Evolutionary conservation across 2,113 vertebrate genomes (phyloP).

Genomic region (Suncus etruscus): DNA sequence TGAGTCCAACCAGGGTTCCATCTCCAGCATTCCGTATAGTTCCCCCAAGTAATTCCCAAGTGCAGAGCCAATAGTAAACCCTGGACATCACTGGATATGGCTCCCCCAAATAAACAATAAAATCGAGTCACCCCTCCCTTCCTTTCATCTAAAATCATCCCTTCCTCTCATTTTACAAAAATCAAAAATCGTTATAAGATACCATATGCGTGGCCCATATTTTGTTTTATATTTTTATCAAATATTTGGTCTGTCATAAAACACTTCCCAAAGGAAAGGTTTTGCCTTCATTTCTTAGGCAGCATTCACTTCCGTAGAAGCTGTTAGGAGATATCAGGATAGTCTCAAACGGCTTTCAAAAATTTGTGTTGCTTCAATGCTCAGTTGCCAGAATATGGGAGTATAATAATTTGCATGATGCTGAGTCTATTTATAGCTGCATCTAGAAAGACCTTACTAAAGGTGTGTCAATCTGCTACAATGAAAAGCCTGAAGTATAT

Average conservation of each 20-base stretch:
- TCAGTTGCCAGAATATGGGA: slow-evolving; percentile 23
- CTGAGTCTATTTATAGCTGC: slow-evolving; percentile 23
- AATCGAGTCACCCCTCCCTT: too few species aligned
- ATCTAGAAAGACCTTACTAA: slow-evolving; percentile 36
- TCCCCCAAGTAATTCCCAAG: too few species aligned
- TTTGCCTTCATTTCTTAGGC: slow-evolving; percentile 27
- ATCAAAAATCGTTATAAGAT: slow-evolving; percentile 43
- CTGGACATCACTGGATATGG: too few species aligned
- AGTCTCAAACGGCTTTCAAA: neutral
- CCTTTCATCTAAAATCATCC: neutral
- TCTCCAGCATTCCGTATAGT: too few species aligned
- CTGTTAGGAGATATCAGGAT: neutral
- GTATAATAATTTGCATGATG: slow-evolving; percentile 34
- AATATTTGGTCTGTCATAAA: slow-evolving; percentile 63
- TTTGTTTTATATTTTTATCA: slow-evolving; percentile 55
- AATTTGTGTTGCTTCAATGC: neutral
- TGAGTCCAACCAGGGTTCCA: too few species aligned
- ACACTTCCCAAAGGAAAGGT: slow-evolving; percentile 61
- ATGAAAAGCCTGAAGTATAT: neutral
- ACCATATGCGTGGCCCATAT: slow-evolving; percentile 45
- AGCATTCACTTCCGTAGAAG: slow-evolving; percentile 23
- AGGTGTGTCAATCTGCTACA: neutral
- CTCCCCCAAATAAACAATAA: too few species aligned
- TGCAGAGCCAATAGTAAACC: too few species aligned
- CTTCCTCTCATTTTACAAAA: neutral